These are phyloP conservation scores for Nestor notabilis DNA, from an alignment of 2,113 vertebrate genomes.

Conservation along the genomic window DNA sequence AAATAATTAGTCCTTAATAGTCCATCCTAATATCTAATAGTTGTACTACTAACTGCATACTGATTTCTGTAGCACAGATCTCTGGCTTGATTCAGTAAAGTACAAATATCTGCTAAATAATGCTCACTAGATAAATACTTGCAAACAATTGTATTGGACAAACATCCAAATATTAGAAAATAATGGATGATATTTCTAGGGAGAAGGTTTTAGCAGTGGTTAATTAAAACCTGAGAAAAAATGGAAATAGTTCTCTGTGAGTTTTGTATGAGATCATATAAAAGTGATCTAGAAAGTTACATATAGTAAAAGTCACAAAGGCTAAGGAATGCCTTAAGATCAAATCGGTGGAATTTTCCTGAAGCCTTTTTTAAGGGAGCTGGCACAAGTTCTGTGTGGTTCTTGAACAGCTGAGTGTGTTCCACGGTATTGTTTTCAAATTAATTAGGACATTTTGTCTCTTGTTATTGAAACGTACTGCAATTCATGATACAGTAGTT, in stretches of 20 bases:
- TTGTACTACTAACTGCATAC: not conserved
- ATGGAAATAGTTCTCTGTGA: not conserved
- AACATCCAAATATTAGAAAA: not conserved
- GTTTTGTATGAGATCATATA: not conserved
- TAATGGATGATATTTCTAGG: not conserved
- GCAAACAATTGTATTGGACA: not conserved
- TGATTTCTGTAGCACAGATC: not conserved
- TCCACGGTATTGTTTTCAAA: not conserved
- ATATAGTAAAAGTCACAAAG: not conserved
- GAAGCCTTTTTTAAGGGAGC: not conserved
- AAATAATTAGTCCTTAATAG: not conserved
- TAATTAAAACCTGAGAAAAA: not conserved
- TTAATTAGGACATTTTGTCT: constrained; percentile 26
- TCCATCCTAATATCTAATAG: not conserved
- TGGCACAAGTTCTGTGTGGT: not conserved
- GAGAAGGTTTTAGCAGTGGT: not conserved
- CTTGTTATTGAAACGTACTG: not conserved
- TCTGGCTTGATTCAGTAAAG: not conserved
- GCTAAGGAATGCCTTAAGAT: not conserved
- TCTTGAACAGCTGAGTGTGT: not conserved
- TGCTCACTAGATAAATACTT: not conserved
- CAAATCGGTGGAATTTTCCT: not conserved
- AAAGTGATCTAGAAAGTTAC: not conserved
- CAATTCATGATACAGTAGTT: not conserved
- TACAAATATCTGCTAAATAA: not conserved